A percentile compares a stretch with the other conserved stretches of the same genome.
These are phyloP conservation scores for Cryptocephalus moraei DNA, from an alignment of 2,888 invertebrate species.

Conservation along the genomic window DNA sequence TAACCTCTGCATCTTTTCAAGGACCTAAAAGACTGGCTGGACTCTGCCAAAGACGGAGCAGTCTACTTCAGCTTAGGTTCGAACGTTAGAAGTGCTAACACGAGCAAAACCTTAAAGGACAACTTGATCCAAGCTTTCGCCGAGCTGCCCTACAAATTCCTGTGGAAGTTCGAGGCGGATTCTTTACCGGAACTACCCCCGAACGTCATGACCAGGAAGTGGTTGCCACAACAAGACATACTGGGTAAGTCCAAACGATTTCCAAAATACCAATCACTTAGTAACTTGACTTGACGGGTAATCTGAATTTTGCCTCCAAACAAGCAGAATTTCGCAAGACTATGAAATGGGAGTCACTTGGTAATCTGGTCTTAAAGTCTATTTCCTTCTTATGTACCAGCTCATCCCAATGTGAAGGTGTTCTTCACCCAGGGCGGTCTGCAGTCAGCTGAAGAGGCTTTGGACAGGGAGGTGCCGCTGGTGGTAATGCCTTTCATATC, in stretches of 20 bases:
- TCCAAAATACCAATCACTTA: no score
- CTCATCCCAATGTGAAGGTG: constrained; percentile 25
- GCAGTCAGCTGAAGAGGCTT: constrained; percentile 26
- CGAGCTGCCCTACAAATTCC: constrained; percentile 33
- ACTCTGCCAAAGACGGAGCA: constrained; percentile 31
- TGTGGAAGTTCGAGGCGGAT: constrained; percentile 39
- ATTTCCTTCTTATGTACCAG: constrained; percentile 11
- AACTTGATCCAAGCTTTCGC: constrained; percentile 32
- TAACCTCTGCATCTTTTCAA: constrained; percentile 10
- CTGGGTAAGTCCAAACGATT: constrained; percentile 31
- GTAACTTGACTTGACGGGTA: no score
- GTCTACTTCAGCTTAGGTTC: constrained; percentile 38
- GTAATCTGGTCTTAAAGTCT: no score
- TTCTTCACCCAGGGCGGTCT: constrained; percentile 27
- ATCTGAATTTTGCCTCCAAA: no score
- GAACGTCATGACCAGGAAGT: constrained; percentile 36
- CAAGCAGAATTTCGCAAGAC: no score
- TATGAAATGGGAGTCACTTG: no score
- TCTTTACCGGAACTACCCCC: constrained; percentile 29
- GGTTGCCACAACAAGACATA: constrained; percentile 41
- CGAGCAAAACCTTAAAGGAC: constrained; percentile 27
- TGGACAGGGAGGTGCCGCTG: constrained; percentile 23
- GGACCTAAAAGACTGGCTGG: constrained; percentile 31
- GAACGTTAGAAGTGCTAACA: constrained; percentile 30
- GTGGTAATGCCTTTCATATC: constrained; percentile 27